These are phyloP conservation scores for Drosophila paranaensis DNA, from an alignment of 2,888 invertebrate genomes.

Conservation along the genomic window DNA sequence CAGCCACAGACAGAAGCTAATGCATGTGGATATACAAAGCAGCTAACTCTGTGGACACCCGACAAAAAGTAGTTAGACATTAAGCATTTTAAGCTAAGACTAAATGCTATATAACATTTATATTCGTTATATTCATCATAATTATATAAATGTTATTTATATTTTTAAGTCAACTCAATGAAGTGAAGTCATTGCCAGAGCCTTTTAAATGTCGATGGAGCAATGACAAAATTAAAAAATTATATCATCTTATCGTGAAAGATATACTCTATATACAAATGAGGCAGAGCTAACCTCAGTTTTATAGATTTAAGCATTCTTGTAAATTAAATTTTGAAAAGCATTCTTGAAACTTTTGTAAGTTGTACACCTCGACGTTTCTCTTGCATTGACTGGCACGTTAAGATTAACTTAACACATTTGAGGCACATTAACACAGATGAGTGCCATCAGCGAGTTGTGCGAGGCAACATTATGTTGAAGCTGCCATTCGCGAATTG, in stretches of 20 bases:
- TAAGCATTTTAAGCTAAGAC: background rate
- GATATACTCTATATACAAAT: no score
- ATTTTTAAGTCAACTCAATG: no score
- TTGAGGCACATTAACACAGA: slow-evolving; percentile 48
- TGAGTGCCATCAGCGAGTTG: background rate
- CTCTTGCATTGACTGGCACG: slow-evolving; percentile 48
- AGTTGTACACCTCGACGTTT: slow-evolving; percentile 29
- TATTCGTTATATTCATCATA: no score
- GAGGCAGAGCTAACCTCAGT: no score
- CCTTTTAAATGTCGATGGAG: no score
- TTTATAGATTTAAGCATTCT: no score
- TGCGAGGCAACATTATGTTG: slow-evolving; percentile 23
- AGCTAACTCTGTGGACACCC: slow-evolving; percentile 25
- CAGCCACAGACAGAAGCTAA: slow-evolving; percentile 6
- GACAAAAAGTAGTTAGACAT: slow-evolving; percentile 32
- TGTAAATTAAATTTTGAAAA: no score
- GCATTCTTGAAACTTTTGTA: slow-evolving; percentile 15
- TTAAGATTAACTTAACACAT: slow-evolving; percentile 50
- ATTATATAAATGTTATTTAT: background rate
- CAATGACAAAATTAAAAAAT: no score
- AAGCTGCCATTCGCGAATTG: slow-evolving; percentile 30
- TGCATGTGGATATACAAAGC: slow-evolving; percentile 19
- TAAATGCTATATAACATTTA: background rate
- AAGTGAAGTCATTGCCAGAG: no score
- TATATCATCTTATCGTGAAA: no score